Conservation (phyloP, 2,797 vertebrate species). For the Gymnocypris eckloni region DNA sequence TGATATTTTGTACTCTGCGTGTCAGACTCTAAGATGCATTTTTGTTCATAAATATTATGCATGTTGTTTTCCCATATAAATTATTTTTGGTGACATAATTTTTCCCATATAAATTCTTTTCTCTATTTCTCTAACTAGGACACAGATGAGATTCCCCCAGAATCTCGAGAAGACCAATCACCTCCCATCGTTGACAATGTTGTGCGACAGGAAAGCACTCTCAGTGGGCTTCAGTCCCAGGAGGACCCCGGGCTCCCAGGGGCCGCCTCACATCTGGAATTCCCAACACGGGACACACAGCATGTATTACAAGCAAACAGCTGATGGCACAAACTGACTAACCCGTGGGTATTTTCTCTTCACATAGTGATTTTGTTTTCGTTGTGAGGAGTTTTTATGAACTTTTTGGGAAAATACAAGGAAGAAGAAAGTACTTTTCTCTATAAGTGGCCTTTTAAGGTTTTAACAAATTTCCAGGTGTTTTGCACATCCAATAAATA, state of each 20-base stretch:
- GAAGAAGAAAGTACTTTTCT: not conserved
- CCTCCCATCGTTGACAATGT: not conserved
- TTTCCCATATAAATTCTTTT: not conserved
- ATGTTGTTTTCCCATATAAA: not conserved
- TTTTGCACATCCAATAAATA: constrained; percentile 31
- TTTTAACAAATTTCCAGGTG: no score
- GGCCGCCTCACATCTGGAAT: not conserved
- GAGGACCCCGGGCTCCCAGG: constrained; percentile 5
- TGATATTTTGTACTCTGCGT: not conserved
- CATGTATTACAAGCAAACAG: not conserved
- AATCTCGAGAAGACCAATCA: not conserved
- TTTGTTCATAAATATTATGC: not conserved
- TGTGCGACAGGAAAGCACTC: constrained; percentile 4
- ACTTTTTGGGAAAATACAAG: not conserved
- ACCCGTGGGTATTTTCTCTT: not conserved
- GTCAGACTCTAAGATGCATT: not conserved
- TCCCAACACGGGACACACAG: constrained; percentile 23
- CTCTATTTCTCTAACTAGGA: constrained; percentile 39
- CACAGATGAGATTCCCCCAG: constrained; percentile 28
- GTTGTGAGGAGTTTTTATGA: not conserved
- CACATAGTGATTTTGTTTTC: not conserved
- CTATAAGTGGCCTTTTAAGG: constrained; percentile 2
- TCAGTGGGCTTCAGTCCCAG: constrained; percentile 6
- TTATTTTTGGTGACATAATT: not conserved
- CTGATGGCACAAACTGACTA: constrained; percentile 13